phyloP scores from a whole-genome alignment of 2,888 invertebrate species.

The Argyra leucocephala region DNA sequence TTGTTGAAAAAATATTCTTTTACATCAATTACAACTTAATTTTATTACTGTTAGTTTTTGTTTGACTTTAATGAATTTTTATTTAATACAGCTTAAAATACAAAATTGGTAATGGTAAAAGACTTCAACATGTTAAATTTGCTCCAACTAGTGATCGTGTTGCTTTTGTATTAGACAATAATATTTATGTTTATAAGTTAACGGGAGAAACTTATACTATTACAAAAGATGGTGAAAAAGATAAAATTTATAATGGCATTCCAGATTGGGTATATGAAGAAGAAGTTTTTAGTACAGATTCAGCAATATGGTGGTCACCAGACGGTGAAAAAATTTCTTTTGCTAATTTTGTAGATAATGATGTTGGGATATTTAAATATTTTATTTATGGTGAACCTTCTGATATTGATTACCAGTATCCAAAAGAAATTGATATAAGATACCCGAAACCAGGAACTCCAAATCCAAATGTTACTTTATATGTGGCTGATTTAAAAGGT shows the following conservation, averaged over 20 bases:
- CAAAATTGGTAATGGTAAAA: conserved; percentile 47
- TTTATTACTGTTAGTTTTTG: too few species aligned
- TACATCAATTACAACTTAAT: too few species aligned
- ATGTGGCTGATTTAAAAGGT: conserved; percentile 50
- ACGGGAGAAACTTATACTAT: conserved; percentile 42
- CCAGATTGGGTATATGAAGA: conserved; percentile 94
- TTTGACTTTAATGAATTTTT: conserved; percentile 25
- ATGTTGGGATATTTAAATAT: conserved; percentile 56
- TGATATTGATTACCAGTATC: conserved; percentile 54
- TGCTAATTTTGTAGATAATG: conserved; percentile 60
- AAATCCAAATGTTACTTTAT: conserved; percentile 63
- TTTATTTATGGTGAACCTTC: conserved; percentile 57
- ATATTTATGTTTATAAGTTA: conserved; percentile 49
- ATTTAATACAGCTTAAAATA: conserved; percentile 39
- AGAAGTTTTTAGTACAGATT: conserved; percentile 62
- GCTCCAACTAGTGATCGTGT: conserved; percentile 46
- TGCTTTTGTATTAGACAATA: conserved; percentile 58
- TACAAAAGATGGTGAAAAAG: conserved; percentile 54
- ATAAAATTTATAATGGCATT: conserved; percentile 67
- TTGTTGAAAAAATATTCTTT: too few species aligned
- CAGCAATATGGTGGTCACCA: conserved; percentile 73
- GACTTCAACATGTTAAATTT: conserved; percentile 56
- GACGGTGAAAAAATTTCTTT: conserved; percentile 59
- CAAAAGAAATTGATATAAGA: conserved; percentile 54
- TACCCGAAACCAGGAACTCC: conserved; percentile 71